These are phyloP conservation scores for Sipha maydis DNA, from an alignment of 2,888 invertebrate species.

Conservation along the genomic window DNA sequence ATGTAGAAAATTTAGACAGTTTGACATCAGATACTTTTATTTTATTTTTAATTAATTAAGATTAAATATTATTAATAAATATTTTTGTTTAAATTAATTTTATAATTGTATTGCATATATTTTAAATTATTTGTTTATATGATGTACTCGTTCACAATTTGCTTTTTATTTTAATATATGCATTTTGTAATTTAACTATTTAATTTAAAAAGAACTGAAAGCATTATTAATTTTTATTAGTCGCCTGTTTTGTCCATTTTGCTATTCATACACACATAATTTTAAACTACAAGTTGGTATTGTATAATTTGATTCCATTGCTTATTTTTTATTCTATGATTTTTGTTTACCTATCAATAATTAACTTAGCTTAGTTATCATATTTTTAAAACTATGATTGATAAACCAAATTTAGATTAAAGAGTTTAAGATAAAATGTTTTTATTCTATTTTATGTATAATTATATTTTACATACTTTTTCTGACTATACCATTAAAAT, in stretches of 20 bases:
- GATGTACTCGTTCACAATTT: background rate
- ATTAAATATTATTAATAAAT: no score
- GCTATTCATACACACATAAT: slow-evolving; percentile 3
- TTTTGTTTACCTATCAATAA: background rate
- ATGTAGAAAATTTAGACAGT: no score
- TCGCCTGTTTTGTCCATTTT: slow-evolving; percentile 40
- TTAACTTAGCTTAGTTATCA: background rate
- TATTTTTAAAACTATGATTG: background rate
- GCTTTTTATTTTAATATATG: slow-evolving; percentile 12
- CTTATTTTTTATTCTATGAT: background rate
- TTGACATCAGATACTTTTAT: no score
- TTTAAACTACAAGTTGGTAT: slow-evolving; percentile 8
- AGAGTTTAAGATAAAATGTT: background rate
- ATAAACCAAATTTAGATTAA: background rate
- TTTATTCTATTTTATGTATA: no score
- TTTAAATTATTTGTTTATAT: background rate
- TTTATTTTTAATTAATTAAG: no score
- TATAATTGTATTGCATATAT: background rate
- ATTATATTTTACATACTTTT: no score
- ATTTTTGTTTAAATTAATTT: no score
- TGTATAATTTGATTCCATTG: background rate
- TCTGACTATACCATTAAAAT: background rate
- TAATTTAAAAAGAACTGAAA: background rate
- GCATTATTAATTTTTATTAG: slow-evolving; percentile 9
- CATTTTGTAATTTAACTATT: slow-evolving; percentile 7